These are phyloP conservation scores for Pristionchus mayeri DNA, from an alignment of 2,888 invertebrate species.

Conservation along the genomic window DNA sequence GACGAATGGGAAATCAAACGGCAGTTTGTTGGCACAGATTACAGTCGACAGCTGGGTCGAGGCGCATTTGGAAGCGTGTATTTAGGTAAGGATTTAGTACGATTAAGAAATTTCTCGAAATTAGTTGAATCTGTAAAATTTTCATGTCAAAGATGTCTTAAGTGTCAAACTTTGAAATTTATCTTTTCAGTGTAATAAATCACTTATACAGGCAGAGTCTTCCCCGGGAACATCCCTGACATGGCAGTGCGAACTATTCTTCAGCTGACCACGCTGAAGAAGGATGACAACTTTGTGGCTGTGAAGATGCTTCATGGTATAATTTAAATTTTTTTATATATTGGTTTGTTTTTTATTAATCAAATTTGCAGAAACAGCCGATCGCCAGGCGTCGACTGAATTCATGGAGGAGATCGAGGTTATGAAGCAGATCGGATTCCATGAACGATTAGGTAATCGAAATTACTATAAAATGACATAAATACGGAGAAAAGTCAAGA, in stretches of 20 bases:
- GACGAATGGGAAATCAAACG: conserved; percentile 5
- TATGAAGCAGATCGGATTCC: conserved; percentile 40
- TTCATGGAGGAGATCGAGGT: conserved; percentile 32
- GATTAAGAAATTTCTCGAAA: not conserved
- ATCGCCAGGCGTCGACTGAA: not conserved
- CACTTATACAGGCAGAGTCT: not conserved
- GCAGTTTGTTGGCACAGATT: not conserved
- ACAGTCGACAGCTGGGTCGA: not conserved
- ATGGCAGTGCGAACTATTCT: not conserved
- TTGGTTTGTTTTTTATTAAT: not conserved
- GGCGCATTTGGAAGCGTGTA: conserved; percentile 25
- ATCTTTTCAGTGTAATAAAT: not conserved
- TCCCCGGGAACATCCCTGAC: conserved; percentile 18
- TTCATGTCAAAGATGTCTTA: not conserved
- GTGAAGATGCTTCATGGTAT: conserved; percentile 27
- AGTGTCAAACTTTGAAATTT: not conserved
- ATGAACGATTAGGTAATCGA: conserved; percentile 17
- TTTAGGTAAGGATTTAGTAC: not conserved
- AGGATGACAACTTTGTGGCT: conserved; percentile 12
- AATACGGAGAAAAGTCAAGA: too few species aligned
- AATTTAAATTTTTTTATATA: not conserved
- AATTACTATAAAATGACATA: too few species aligned
- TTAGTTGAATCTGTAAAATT: not conserved
- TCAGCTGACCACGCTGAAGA: conserved; percentile 7
- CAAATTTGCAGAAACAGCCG: not conserved